Evolutionary conservation across 1,140 invertebrate species (phyloP), one percentile per base, ranked within the genome.

Genomic region (Drosophila sucinea): DNA sequence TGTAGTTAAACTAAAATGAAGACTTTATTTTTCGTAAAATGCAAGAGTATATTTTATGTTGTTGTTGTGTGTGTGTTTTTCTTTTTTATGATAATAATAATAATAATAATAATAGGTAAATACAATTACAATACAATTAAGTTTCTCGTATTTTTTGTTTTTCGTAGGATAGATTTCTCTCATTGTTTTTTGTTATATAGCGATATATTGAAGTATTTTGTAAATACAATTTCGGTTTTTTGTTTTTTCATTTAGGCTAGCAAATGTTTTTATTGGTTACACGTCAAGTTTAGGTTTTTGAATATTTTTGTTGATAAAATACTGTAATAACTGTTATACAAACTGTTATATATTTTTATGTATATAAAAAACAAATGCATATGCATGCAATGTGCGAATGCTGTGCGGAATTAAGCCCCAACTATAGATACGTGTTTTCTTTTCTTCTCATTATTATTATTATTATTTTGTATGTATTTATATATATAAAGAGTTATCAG

Each of bases 1-100:
- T 87, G 70, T 90, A 90, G 85, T 90, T 90, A 79, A 90, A 90
- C 87, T 90, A 90, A 90, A 86, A 85, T 86, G 85, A 90, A 90
- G 87, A 90, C 87, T 90, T 90, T 90, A 90, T 90, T 90, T 89
- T 87, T 58, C 44, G 79, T 87, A 87, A 87, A 89, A 90, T 90
- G 85, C 85, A 89, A 90, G 84, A 89, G 84, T 89, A 89, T 89
- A 84, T 89, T 87, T 81, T 85, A 67, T 79, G 32, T 80, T 64
- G 67, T 60, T 76, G 58, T 27, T 81, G 74, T 70, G 79, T 81
- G 71, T 70, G 70, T 70, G 47, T 63, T 77, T 60, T 57, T 33
- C 35, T 57, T 35, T 29, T 30, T 25, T 54, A 4, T 8, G 29
- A 27, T 11, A 6, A 54, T 76, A 76, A 38, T 38, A 38, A 38